Evolutionary conservation across 2,797 vertebrate genomes (phyloP).

Genomic region (Danio choprae): DNA sequence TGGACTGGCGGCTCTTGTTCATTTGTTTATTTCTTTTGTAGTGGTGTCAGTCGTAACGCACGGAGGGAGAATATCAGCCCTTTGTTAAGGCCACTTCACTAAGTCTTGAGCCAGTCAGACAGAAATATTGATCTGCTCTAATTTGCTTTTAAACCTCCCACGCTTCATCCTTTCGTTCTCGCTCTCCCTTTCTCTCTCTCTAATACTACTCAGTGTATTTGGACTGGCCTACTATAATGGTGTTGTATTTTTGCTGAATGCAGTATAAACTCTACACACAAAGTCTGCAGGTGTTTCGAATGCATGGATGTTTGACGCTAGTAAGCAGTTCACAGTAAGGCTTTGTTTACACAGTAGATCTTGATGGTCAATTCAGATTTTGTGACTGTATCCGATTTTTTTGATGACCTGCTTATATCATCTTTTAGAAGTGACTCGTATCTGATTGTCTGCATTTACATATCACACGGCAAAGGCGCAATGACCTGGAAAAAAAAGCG

Average conservation of each 20-base stretch:
- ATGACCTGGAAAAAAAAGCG: too few species aligned
- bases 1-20: conserved; percentile 1
- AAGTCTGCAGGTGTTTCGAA: too few species aligned
- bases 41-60: background rate
- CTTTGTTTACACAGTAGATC: too few species aligned
- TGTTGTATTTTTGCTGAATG: background rate
- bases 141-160: conserved; percentile 50
- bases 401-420: too few species aligned
- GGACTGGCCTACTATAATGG: background rate
- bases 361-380: too few species aligned
- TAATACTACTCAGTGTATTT: background rate
- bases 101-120: conserved; percentile 48
- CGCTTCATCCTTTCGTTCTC: background rate
- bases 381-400: too few species aligned
- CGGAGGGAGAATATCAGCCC: conserved; percentile 27
- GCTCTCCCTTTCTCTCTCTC: conserved; percentile 19
- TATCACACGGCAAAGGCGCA: too few species aligned
- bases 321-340: background rate
- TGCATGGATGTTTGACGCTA: background rate
- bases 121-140: conserved; percentile 46
- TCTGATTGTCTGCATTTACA: too few species aligned
- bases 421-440: too few species aligned
- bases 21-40: conserved; percentile 32
- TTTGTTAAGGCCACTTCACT: conserved; percentile 43
- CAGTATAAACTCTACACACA: background rate